Percentiles rank a stretch among this genome's conserved stretches.
phyloP scores from a whole-genome alignment of 2,888 invertebrate genomes.

The Glaucopsyche alexis region DNA sequence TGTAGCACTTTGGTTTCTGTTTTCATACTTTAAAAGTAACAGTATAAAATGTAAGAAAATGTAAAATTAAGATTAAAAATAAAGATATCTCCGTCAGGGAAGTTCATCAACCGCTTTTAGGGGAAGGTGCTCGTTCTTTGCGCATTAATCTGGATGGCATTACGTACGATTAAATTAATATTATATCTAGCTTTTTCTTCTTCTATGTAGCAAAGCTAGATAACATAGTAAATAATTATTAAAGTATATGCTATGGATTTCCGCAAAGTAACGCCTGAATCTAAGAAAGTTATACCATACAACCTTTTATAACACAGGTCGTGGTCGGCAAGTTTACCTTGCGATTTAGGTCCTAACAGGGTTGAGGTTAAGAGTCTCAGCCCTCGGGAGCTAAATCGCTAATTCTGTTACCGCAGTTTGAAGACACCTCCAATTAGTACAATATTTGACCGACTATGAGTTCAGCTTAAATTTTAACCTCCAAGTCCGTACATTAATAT shows the following conservation, averaged over 20 bases:
- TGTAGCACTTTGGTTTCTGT: not conserved
- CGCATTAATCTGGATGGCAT: not conserved
- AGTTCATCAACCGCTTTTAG: not conserved
- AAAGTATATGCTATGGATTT: too few species aligned
- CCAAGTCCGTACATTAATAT: not conserved
- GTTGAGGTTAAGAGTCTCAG: not conserved
- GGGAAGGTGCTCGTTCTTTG: not conserved
- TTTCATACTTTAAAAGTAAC: not conserved
- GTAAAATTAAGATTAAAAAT: not conserved
- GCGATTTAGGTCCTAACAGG: conserved; percentile 12
- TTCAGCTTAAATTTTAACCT: not conserved
- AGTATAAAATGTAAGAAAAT: not conserved
- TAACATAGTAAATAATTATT: too few species aligned
- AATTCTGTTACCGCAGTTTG: conserved; percentile 6
- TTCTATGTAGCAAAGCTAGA: too few species aligned
- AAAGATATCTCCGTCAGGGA: not conserved
- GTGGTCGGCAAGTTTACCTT: conserved; percentile 13
- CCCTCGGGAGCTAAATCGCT: conserved; percentile 11
- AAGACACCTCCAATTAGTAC: conserved; percentile 17
- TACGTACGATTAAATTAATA: too few species aligned
- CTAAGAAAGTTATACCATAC: not conserved
- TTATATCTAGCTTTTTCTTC: too few species aligned
- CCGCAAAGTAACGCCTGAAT: too few species aligned
- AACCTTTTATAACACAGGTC: not conserved
- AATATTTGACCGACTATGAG: conserved; percentile 1